Conservation (phyloP, 2,888 invertebrate genomes). For the Spatulosminthurus flaviceps region DNA sequence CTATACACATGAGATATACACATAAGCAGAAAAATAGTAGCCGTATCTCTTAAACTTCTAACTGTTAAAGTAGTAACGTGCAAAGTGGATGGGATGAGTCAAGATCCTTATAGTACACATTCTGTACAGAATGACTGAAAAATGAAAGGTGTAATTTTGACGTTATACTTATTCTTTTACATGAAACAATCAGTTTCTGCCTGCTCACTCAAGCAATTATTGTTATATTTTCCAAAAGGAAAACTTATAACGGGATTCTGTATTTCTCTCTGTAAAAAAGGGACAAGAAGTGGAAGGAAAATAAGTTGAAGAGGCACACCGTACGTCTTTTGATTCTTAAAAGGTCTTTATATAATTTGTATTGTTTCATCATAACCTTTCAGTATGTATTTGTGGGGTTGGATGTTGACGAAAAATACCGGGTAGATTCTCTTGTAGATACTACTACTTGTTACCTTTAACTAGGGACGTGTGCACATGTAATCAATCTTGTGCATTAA, state of each 20-base stretch:
- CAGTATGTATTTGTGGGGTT: background rate
- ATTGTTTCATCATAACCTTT: background rate
- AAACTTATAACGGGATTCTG: constrained; percentile 29
- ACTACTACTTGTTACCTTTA: background rate
- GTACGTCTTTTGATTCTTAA: background rate
- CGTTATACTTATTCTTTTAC: too few relatives aligned
- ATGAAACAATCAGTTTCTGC: constrained; percentile 39
- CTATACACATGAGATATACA: too few relatives aligned
- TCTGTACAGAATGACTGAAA: background rate
- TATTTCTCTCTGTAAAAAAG: background rate
- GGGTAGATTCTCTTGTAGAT: background rate
- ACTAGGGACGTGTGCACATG: constrained; percentile 20
- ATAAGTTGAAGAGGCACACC: background rate
- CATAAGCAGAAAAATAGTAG: background rate
- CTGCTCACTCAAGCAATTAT: constrained; percentile 45
- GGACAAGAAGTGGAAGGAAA: background rate
- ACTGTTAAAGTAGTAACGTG: too few relatives aligned
- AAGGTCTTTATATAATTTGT: constrained; percentile 9
- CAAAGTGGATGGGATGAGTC: constrained; percentile 50
- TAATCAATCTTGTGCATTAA: constrained; percentile 32
- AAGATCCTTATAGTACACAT: constrained; percentile 1
- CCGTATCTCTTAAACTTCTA: constrained; percentile 12
- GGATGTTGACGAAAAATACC: too few relatives aligned
- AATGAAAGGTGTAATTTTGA: constrained; percentile 7
- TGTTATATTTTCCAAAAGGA: constrained; percentile 38